These are phyloP conservation scores for Zonitis immaculata DNA, from an alignment of 2,888 invertebrate species.

Conservation along the genomic window DNA sequence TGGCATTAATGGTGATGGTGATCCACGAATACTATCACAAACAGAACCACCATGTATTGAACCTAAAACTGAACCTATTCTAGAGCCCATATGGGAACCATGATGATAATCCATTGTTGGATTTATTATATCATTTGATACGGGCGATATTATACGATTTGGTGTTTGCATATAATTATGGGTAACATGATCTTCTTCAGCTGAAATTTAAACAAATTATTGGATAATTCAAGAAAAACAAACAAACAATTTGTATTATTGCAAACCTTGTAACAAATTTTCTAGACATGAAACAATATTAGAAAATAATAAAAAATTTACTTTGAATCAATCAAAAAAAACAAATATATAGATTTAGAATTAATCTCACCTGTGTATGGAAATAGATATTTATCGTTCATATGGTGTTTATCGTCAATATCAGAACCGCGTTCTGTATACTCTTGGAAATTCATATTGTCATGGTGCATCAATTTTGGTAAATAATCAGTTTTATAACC, in stretches of 20 bases:
- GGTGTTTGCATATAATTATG: conserved; percentile 38
- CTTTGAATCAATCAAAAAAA: too few species aligned
- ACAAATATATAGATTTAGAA: background rate
- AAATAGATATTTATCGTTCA: conserved; percentile 75
- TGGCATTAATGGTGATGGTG: conserved; percentile 46
- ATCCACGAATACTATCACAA: conserved; percentile 44
- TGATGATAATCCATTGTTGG: conserved; percentile 48
- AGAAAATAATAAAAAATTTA: too few species aligned
- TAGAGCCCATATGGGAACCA: conserved; percentile 41
- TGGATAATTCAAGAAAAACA: too few species aligned
- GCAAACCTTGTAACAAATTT: conserved; percentile 13
- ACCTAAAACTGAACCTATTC: conserved; percentile 45
- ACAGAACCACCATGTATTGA: conserved; percentile 43
- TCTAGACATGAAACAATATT: conserved; percentile 21
- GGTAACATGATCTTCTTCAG: conserved; percentile 67
- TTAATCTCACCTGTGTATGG: conserved; percentile 71
- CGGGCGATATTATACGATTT: conserved; percentile 44
- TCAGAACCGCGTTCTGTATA: conserved; percentile 64
- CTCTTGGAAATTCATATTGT: conserved; percentile 51
- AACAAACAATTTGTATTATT: too few species aligned
- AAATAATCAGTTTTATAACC: conserved; percentile 41
- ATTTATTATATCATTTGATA: conserved; percentile 54
- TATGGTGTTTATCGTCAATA: conserved; percentile 65
- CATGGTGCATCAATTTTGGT: conserved; percentile 42
- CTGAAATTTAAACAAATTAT: conserved; percentile 46